Evolutionary conservation across 2,888 invertebrate species (phyloP), one percentile per base, ranked within the genome.

Genomic region (Matsumyia berberina): DNA sequence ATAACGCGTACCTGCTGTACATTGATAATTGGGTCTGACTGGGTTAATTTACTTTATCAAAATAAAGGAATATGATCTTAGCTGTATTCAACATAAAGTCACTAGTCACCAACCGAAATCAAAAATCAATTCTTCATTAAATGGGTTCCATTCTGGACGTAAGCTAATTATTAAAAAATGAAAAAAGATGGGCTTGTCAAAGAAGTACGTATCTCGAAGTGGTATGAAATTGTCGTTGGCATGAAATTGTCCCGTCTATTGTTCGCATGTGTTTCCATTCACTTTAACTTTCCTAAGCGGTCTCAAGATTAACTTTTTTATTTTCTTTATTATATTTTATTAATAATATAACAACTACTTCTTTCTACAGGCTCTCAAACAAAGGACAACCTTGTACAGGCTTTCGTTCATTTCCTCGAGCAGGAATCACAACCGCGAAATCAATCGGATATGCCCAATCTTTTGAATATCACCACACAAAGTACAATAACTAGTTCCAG

Each of bases 321-420:
- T 46, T 4, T 19, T 0, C 11, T 11, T 46, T 11, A 19, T 19
- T 2, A 35, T 11, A 17, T 29, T 6, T 17, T 9, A 8, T 17
- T 55, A 15, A 19, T 24, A 46, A 46, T 33, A 53, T 31, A 31
- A n/a, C 17, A 17, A 7, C 7, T 7, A 17, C 3, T 2, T 7
- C 1, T 46, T 37, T 24, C 12, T 33, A n/a, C 31, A 88, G 89
- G 87, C 24, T 57, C 86, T 17, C 88, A 87, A 62, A 89, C 88
- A 39, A 90, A 90, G 80, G 90, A 92, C 5, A 92, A 91, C 87
- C 87, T 92, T 49, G 88, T 90, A 33, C 90, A 91, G 77, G 92
- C 92, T 1, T 92, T 92, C 87, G 92, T 92, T 1, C 89, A 91
- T 78, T 92, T 92, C 80, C 87, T 92, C 15, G 92, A 92, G 55